Base-by-base conservation (phyloP, 2,888 invertebrate species). In the Thumatha senex region DNA sequence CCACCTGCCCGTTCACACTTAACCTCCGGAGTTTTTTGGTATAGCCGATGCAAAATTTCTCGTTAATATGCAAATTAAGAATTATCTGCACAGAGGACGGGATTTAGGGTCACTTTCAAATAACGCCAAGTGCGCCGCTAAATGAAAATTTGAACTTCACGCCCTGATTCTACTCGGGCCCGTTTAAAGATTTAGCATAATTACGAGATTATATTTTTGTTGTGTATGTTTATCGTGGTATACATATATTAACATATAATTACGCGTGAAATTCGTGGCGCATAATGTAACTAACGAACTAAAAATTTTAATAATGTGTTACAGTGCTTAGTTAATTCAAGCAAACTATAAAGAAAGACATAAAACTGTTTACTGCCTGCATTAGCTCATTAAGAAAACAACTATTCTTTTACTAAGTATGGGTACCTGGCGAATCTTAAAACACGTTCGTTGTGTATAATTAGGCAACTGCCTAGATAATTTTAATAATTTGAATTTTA, bases 11-110 rank as follows among this genome's bases (percentile, higher is more conserved):
- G 80, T 83, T 90, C 90, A 77, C 89, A 89, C 74, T 78, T 79
- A 72, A 77, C 76, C 81, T 77, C 71, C 67, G 74, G 78, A 81
- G 81, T 89, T 89, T 90, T 90, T 89, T 81, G 80, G 77, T 81
- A 82, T 82, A 76, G 79, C 75, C 78, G 78, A 85, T 86, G 85
- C 88, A 86, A 88, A 89, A 82, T 88, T 88, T 85, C 89, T 89
- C 87, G 87, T 89, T 89, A 89, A 87, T 88, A 89, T 89, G 89
- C 82, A 89, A 89, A 89, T 89, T 82, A 84, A 86, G 84, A 86
- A 84, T 84, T 83, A 86, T 86, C 88, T 87, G 81, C 72, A 72
- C 76, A 70, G 79, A 77, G 82, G 83, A 83, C 79, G 64, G 77
- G 80, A 79, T 80, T 84, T 79, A 80, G 82, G 83, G 80, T 78